A percentile compares a stretch with the other conserved stretches of the same genome.
Evolutionary conservation across 2,797 vertebrate genomes (phyloP).

Genomic region (Rhinoraja longicauda): DNA sequence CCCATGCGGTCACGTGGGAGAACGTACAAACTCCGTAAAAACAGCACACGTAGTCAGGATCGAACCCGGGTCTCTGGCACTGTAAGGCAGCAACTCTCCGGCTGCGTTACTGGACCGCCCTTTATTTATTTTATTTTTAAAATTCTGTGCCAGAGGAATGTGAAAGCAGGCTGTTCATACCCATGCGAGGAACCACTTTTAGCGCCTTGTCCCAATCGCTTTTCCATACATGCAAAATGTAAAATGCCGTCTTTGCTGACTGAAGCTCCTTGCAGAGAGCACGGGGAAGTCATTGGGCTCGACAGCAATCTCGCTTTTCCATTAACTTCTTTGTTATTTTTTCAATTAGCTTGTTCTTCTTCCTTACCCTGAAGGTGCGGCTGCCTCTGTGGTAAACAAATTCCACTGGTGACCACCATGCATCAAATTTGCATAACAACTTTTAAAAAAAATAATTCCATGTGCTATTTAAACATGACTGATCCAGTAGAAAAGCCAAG

Average conservation of each 20-base stretch:
- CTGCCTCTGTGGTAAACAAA: neutral
- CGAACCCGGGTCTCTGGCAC: too few species aligned
- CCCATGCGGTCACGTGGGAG: too few species aligned
- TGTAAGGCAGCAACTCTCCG: too few species aligned
- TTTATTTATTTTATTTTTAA: too few species aligned
- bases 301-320: neutral
- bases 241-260: neutral
- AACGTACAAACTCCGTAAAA: too few species aligned
- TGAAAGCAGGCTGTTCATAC: neutral
- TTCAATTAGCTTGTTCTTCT: neutral
- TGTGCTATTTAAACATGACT: neutral
- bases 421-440: neutral
- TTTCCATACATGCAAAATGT: neutral
- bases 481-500: neutral
- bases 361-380: neutral
- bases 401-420: neutral
- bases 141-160: too few species aligned
- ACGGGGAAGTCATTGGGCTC: neutral
- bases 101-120: too few species aligned
- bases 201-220: neutral
- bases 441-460: neutral
- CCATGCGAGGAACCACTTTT: neutral
- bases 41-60: too few species aligned
- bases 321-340: neutral
- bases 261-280: neutral